Evolutionary conservation across 2,888 invertebrate genomes (phyloP), one percentile per base, ranked within the genome.

Genomic region (Melitaea athalia): DNA sequence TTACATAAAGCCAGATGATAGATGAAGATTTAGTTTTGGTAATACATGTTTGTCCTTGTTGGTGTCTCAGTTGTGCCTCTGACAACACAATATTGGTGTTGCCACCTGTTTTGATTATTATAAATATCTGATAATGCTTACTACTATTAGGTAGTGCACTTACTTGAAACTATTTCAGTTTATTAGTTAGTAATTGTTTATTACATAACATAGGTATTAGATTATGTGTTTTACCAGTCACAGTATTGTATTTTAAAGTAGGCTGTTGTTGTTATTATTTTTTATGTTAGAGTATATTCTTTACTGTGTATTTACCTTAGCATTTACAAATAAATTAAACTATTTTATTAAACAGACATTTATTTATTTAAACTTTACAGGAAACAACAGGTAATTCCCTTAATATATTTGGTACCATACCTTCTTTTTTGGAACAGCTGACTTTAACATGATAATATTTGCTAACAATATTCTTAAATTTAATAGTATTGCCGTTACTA

Each of bases 311-410:
- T 65, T n/a, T 64, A 65, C 63, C 43, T 72, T 63, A 64, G 7
- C 68, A 66, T 59, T 69, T 50, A 68, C 42, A 42, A 57, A 14
- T 63, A 63, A 83, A 83, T 81, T 81, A 86, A 83, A 73, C 70
- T 38, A 69, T 68, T 65, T 76, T 78, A 76, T 78, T 84, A 87
- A 91, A 92, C 91, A 90, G 87, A 92, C 91, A 92, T 92, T 92
- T 92, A 92, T 91, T 92, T 92, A 92, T 91, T 91, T 87, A 89
- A 89, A 90, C 85, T 82, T 90, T 86, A 86, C 83, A 87, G 81
- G 88, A 88, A 87, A 86, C 87, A 92, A 92, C 91, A 90, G 81
- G 82, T 82, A 85, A 84, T 83, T 76, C 61, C n/a, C 38, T 75
- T 74, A 77, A 72, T 79, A 80, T 79, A 80, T 53, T 57, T 67